Evolutionary conservation across 2,888 invertebrate species (phyloP).

Genomic region (Zelleria hepariella): DNA sequence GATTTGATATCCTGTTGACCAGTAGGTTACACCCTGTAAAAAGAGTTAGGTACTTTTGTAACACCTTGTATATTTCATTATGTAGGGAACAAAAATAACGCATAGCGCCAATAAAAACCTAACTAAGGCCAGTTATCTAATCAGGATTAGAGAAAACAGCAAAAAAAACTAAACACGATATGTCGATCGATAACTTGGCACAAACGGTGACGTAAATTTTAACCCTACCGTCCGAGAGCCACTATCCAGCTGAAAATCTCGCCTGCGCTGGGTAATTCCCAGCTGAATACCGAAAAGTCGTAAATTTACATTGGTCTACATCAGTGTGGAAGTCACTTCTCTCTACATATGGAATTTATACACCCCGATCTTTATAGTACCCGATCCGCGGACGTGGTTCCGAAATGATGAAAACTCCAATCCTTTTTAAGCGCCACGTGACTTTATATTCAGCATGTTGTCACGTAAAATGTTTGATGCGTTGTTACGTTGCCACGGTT

Average conservation of each 20-base stretch:
- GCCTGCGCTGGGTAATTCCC: constrained; percentile 53
- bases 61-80: too few relatives aligned
- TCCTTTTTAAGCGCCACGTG: neutral
- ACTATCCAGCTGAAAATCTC: constrained; percentile 48
- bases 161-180: constrained; percentile 13
- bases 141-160: constrained; percentile 9
- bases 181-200: constrained; percentile 23
- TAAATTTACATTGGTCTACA: constrained; percentile 55
- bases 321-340: constrained; percentile 40
- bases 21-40: too few relatives aligned
- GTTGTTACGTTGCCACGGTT: neutral
- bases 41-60: too few relatives aligned
- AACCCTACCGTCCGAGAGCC: constrained; percentile 17
- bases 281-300: constrained; percentile 57
- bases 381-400: constrained; percentile 52
- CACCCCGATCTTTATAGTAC: constrained; percentile 48
- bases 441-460: neutral
- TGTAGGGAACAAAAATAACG: too few relatives aligned
- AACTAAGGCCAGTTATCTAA: too few relatives aligned
- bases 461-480: neutral
- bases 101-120: neutral
- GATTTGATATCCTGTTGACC: too few relatives aligned
- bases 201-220: constrained; percentile 35
- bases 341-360: constrained; percentile 51
- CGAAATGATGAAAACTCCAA: constrained; percentile 21